Evolutionary conservation across 2,797 vertebrate genomes (phyloP).

Genomic region (Micropoecilia bifurca): DNA sequence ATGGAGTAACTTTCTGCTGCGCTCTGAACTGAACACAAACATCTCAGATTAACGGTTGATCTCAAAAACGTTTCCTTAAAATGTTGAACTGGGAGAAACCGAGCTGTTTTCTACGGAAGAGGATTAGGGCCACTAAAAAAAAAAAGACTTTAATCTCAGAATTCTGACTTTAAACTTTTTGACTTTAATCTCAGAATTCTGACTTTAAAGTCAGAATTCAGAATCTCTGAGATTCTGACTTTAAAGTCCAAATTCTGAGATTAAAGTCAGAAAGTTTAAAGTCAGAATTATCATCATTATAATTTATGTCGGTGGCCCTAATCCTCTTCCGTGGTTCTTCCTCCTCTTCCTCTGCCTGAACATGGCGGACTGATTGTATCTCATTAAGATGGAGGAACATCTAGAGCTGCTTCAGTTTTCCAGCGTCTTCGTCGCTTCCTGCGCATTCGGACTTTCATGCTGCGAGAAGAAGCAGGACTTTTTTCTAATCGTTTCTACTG

Average conservation of each 20-base stretch:
- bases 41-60: background rate
- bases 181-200: too few species aligned
- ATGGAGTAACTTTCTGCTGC: background rate
- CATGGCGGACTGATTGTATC: conserved; percentile 56
- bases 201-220: too few species aligned
- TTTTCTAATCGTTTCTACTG: conserved; percentile 54
- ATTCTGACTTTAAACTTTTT: too few species aligned
- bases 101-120: background rate
- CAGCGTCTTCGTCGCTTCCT: conserved; percentile 13
- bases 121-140: too few species aligned
- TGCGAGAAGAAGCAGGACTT: conserved; percentile 5
- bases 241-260: too few species aligned
- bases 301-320: too few species aligned
- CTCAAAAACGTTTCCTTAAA: background rate
- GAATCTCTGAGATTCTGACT: too few species aligned
- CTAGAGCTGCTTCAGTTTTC: background rate
- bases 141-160: too few species aligned
- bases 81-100: conserved; percentile 16
- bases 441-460: conserved; percentile 9
- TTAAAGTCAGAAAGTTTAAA: too few species aligned
- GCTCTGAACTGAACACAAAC: conserved; percentile 11
- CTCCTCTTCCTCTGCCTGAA: conserved; percentile 9
- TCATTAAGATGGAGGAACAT: conserved; percentile 17
- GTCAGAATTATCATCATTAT: too few species aligned
- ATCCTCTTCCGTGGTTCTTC: background rate